phyloP scores from a whole-genome alignment of 1,140 invertebrate species.

The Leptinotarsa lineolata region DNA sequence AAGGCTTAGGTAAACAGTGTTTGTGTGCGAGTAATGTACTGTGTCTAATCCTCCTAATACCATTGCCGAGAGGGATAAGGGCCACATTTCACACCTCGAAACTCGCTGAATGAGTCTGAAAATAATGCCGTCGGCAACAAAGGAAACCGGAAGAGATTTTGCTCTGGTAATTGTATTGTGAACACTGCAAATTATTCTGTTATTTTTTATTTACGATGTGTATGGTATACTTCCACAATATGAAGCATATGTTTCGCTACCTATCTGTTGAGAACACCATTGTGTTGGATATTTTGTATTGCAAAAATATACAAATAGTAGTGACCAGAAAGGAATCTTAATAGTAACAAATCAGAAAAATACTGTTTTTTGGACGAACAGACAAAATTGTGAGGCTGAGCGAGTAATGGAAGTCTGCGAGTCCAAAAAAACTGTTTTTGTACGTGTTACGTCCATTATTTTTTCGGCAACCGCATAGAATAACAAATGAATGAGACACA shows the following conservation, averaged over 20 bases:
- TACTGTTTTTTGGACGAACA: no score
- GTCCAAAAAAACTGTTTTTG: no score
- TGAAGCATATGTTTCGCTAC: not conserved
- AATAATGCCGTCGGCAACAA: conserved; percentile 23
- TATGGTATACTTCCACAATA: not conserved
- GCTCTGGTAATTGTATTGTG: conserved; percentile 6
- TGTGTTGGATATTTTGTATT: no score
- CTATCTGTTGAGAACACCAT: no score
- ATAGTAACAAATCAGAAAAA: no score
- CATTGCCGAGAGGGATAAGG: conserved; percentile 38
- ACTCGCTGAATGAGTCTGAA: conserved; percentile 26
- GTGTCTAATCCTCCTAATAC: conserved; percentile 44
- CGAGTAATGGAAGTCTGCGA: no score
- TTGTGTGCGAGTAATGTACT: conserved; percentile 44
- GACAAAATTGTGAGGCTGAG: no score
- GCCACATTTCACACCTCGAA: conserved; percentile 41
- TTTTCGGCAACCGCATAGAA: no score
- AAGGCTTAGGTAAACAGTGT: conserved; percentile 48
- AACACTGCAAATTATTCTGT: conserved; percentile 1
- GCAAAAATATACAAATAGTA: no score
- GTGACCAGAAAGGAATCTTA: no score
- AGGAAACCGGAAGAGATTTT: conserved; percentile 39
- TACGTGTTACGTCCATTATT: no score
- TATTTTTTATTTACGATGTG: not conserved
- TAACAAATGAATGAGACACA: no score